Evolutionary conservation across 2,113 vertebrate species (phyloP).

Genomic region (Struthidea cinerea): DNA sequence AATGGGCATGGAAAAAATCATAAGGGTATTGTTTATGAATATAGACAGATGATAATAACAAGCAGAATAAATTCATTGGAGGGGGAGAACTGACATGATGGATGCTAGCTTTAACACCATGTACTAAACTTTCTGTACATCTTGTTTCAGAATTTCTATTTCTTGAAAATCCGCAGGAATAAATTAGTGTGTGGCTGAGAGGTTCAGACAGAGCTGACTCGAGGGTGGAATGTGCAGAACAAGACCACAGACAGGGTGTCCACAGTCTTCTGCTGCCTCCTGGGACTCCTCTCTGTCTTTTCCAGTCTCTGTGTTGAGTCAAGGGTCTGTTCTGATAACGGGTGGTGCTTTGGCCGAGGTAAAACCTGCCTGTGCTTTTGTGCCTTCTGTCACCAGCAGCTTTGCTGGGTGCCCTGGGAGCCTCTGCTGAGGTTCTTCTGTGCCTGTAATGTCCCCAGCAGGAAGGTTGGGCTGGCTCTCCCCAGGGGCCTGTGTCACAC

Average conservation of each 20-base stretch:
- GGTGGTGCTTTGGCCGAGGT: not conserved
- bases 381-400: not conserved
- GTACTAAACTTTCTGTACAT: conserved; percentile 49
- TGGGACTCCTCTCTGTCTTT: not conserved
- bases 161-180: conserved; percentile 50
- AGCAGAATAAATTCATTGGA: conserved; percentile 14
- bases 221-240: conserved; percentile 29
- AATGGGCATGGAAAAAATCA: conserved; percentile 48
- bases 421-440: not conserved
- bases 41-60: conserved; percentile 53
- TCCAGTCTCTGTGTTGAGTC: not conserved
- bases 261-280: not conserved
- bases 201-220: conserved; percentile 3
- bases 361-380: not conserved
- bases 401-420: not conserved
- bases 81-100: not conserved
- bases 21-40: conserved; percentile 50
- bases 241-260: conserved; percentile 14
- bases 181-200: conserved; percentile 38
- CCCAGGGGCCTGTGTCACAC: not conserved
- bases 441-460: not conserved
- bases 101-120: conserved; percentile 19
- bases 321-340: not conserved
- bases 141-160: conserved; percentile 32
- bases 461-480: not conserved